phyloP scores from a whole-genome alignment of 1,140 invertebrate species.

The Drosophila obscura region DNA sequence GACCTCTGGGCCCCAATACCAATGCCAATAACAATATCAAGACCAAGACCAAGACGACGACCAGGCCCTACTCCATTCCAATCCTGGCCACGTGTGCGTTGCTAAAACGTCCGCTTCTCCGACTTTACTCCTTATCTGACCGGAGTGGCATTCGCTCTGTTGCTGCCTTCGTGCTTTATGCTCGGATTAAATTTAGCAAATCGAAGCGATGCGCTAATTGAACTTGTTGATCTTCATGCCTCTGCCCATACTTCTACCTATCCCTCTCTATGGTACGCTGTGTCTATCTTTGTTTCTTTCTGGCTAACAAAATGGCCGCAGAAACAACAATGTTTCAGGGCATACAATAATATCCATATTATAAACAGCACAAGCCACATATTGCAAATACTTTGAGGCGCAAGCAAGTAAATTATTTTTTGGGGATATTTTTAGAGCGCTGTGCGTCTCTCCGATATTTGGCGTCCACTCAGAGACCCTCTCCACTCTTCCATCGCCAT shows the following conservation, averaged over 20 bases:
- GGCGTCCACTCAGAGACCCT: slow-evolving; percentile 3
- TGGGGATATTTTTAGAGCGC: slow-evolving; percentile 62
- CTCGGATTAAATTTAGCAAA: slow-evolving; percentile 80
- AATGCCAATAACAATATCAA: not conserved
- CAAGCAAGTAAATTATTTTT: slow-evolving; percentile 13
- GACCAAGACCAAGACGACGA: not conserved
- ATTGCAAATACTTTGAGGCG: slow-evolving; percentile 56
- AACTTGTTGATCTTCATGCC: slow-evolving; percentile 36
- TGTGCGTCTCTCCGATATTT: slow-evolving; percentile 32
- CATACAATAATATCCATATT: slow-evolving; percentile 50
- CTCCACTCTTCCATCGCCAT: slow-evolving; percentile 1
- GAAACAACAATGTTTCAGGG: slow-evolving; percentile 43
- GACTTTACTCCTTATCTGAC: slow-evolving; percentile 44
- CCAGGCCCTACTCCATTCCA: too few relatives aligned
- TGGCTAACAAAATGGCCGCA: slow-evolving; percentile 53
- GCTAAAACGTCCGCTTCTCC: slow-evolving; percentile 74
- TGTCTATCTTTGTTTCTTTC: not conserved
- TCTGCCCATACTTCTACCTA: too few relatives aligned
- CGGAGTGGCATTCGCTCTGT: slow-evolving; percentile 38
- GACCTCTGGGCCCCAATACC: slow-evolving; percentile 24
- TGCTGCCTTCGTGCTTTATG: slow-evolving; percentile 63
- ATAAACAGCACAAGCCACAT: slow-evolving; percentile 49
- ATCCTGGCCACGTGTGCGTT: slow-evolving; percentile 70
- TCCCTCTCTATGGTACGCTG: too few relatives aligned
- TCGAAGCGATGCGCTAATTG: slow-evolving; percentile 79